Percentiles rank a stretch among this genome's conserved stretches.
These are phyloP conservation scores for Myiagra hebetior DNA, from an alignment of 2,113 vertebrate species.

Conservation along the genomic window DNA sequence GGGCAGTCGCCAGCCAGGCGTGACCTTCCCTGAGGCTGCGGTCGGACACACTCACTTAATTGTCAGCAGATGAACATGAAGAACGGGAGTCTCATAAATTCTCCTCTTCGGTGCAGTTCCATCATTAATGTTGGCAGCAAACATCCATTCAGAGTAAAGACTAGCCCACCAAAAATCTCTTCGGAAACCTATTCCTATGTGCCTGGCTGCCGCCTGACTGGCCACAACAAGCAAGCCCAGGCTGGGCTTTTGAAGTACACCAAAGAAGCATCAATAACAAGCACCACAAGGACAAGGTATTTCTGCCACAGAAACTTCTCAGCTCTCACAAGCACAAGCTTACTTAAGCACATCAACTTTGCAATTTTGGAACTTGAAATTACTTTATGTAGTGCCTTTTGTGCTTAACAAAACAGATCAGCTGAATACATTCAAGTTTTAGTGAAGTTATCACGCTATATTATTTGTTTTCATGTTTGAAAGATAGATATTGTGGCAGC, in stretches of 20 bases:
- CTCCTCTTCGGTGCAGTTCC: background rate
- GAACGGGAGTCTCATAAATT: background rate
- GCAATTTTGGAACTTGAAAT: background rate
- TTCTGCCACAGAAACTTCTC: background rate
- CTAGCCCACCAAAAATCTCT: background rate
- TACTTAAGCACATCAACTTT: background rate
- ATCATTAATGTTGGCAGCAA: background rate
- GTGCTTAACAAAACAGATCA: background rate
- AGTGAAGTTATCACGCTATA: background rate
- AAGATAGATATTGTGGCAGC: background rate
- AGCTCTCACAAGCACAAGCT: background rate
- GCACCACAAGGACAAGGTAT: background rate
- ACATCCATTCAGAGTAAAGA: background rate
- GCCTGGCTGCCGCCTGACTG: background rate
- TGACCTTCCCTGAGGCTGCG: background rate
- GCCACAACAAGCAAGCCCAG: fast-evolving
- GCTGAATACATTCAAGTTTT: background rate
- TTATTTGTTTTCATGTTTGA: background rate
- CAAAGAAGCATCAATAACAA: background rate
- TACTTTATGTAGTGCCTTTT: background rate
- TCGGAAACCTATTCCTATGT: background rate
- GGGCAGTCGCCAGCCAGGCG: background rate
- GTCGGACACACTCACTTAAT: background rate
- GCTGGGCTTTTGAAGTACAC: background rate
- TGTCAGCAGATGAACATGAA: background rate